These are phyloP conservation scores for Leptinotarsa tumamoca DNA, from an alignment of 2,888 invertebrate species.

Conservation along the genomic window DNA sequence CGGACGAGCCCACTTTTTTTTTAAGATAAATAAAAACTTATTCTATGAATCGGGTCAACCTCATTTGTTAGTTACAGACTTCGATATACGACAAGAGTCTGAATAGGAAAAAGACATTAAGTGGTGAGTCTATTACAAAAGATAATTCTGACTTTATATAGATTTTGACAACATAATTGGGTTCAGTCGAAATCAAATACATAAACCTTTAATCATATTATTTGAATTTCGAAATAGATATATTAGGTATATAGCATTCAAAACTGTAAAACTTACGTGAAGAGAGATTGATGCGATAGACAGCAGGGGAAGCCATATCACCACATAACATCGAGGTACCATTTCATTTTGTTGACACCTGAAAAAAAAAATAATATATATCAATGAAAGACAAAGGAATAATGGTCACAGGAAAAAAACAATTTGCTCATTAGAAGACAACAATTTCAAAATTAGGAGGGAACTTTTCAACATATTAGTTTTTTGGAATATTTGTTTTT, in stretches of 20 bases:
- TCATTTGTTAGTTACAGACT: not conserved
- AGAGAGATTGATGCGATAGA: constrained; percentile 58
- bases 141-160: too few species aligned
- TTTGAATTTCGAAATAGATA: not conserved
- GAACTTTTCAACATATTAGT: too few species aligned
- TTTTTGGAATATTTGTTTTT: too few species aligned
- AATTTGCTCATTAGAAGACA: not conserved
- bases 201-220: not conserved
- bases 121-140: too few species aligned
- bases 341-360: constrained; percentile 7
- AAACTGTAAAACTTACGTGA: constrained; percentile 52
- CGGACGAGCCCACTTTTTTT: constrained; percentile 68
- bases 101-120: too few species aligned
- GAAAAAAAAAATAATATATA: not conserved
- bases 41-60: not conserved
- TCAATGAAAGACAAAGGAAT: not conserved
- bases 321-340: not conserved
- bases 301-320: constrained; percentile 59
- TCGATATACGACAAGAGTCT: not conserved
- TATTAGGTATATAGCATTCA: not conserved
- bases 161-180: too few species aligned
- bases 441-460: too few species aligned
- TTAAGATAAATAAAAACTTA: too few species aligned
- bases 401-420: not conserved
- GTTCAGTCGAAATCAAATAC: too few species aligned